Evolutionary conservation across 2,113 vertebrate genomes (phyloP).

Genomic region (Xiphorhynchus elegans): DNA sequence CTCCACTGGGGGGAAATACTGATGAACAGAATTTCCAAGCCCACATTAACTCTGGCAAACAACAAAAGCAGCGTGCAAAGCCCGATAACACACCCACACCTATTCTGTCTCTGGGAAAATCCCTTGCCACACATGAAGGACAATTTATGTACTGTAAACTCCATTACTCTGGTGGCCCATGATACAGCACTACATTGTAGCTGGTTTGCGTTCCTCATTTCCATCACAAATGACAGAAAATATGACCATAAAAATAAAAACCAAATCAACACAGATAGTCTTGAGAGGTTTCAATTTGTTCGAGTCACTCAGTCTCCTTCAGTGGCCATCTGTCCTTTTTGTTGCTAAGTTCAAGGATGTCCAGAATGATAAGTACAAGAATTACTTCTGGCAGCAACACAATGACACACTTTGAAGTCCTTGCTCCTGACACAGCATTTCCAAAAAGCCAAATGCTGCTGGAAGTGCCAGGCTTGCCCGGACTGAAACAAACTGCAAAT

Average conservation of each 20-base stretch:
- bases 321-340: slow-evolving; percentile 40
- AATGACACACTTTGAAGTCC: neutral
- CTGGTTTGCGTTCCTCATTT: neutral
- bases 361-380: neutral
- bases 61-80: slow-evolving; percentile 64
- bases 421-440: slow-evolving; percentile 20
- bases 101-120: slow-evolving; percentile 8
- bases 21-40: slow-evolving; percentile 75
- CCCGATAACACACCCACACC: slow-evolving; percentile 51
- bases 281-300: slow-evolving; percentile 27
- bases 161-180: neutral
- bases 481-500: neutral
- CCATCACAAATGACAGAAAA: neutral
- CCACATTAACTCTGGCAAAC: slow-evolving; percentile 75
- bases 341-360: neutral
- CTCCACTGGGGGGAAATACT: slow-evolving; percentile 57
- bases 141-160: slow-evolving; percentile 18
- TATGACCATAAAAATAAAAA: neutral
- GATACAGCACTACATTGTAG: neutral
- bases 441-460: neutral
- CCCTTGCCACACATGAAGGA: neutral
- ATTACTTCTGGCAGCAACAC: slow-evolving; percentile 21
- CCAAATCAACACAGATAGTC: neutral
- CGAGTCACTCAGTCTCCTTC: slow-evolving; percentile 1
- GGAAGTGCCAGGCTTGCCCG: neutral